These are phyloP conservation scores for Laticauda laticaudata DNA, from an alignment of 2,113 vertebrate species.

Conservation along the genomic window DNA sequence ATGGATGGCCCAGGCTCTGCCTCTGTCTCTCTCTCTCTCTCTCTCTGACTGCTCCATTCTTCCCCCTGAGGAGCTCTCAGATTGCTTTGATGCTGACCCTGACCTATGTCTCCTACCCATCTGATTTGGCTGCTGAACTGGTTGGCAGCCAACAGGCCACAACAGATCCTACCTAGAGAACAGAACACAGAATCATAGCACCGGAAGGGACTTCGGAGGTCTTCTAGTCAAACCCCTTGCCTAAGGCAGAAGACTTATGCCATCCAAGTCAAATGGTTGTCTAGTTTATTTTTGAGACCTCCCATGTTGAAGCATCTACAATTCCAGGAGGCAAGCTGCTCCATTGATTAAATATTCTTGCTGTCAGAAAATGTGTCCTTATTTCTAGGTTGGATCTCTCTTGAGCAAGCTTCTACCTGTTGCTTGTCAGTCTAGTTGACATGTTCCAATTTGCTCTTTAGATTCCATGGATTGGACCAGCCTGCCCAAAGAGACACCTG, in stretches of 20 bases:
- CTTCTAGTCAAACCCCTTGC: neutral
- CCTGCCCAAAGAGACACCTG: constrained; percentile 7
- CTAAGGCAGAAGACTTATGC: neutral
- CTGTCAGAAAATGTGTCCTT: neutral
- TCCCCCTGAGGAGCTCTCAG: too few species aligned
- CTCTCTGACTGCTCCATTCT: too few species aligned
- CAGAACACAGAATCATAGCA: neutral
- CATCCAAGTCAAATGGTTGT: neutral
- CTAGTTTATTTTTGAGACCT: neutral
- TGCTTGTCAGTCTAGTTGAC: neutral
- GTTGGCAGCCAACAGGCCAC: too few species aligned
- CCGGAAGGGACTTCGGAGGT: neutral
- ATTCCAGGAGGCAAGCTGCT: neutral
- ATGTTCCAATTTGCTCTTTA: constrained; percentile 37
- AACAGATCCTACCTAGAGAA: neutral
- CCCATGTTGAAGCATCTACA: neutral
- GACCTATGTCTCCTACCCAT: too few species aligned
- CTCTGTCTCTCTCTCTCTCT: too few species aligned
- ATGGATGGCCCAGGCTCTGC: too few species aligned
- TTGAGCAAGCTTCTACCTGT: neutral
- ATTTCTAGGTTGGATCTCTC: neutral
- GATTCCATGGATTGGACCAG: neutral
- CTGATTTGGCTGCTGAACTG: too few species aligned
- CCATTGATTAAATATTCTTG: neutral
- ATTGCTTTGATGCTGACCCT: too few species aligned